These are phyloP conservation scores for Chaetodon trifascialis DNA, from an alignment of 2,113 vertebrate genomes.

Conservation along the genomic window DNA sequence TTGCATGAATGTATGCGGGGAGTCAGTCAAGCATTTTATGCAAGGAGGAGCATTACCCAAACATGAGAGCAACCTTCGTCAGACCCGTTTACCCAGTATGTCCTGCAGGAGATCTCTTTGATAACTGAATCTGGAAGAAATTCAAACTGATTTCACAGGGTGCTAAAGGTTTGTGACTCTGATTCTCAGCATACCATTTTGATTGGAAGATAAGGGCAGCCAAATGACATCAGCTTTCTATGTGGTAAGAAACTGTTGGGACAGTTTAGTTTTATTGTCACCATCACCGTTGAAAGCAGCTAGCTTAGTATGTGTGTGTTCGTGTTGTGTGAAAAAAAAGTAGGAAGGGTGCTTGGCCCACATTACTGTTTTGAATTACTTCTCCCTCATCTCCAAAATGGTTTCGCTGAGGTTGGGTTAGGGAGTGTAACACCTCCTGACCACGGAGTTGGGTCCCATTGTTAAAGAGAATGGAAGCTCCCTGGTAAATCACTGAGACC, in stretches of 20 bases:
- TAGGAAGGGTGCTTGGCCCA: not conserved
- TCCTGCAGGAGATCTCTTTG: no score
- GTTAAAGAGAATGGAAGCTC: slow-evolving; percentile 3
- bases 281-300: no score
- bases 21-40: no score
- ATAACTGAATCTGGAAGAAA: no score
- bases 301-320: not conserved
- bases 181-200: not conserved
- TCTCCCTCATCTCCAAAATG: slow-evolving; percentile 30
- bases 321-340: not conserved
- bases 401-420: slow-evolving; percentile 15
- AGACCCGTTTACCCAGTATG: no score
- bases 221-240: not conserved
- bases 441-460: not conserved
- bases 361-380: slow-evolving; percentile 34
- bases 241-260: not conserved
- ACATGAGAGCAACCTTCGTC: no score
- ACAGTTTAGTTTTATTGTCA: not conserved
- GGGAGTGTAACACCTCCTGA: slow-evolving; percentile 23
- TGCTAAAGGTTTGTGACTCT: not conserved
- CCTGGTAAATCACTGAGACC: slow-evolving; percentile 20
- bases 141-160: no score
- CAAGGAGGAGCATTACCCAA: no score
- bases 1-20: no score
- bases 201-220: not conserved